Conservation (phyloP, 2,113 vertebrate genomes). For the Myotis yumanensis region DNA sequence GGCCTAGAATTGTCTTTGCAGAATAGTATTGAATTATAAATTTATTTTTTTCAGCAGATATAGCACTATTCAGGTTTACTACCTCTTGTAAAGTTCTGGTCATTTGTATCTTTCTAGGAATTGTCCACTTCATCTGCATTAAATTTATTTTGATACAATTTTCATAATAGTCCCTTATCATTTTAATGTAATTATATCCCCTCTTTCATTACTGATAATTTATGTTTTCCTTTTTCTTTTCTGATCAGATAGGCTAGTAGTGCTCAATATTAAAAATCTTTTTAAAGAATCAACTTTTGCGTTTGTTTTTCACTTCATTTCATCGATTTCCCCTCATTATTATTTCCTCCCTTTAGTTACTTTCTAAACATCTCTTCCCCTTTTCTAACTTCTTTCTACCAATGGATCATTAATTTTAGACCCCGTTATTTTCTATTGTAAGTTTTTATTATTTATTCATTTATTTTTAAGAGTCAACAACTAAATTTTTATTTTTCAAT, state of each 20-base stretch:
- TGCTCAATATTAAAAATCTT: background rate
- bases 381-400: background rate
- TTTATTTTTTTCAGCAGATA: background rate
- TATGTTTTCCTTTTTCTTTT: background rate
- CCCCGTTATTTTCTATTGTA: background rate
- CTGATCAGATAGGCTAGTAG: background rate
- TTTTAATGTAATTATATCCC: background rate
- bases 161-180: background rate
- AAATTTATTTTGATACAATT: background rate
- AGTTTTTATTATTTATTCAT: background rate
- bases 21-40: background rate
- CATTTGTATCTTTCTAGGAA: conserved; percentile 1
- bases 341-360: background rate
- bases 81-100: background rate
- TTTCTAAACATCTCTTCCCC: background rate
- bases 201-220: background rate
- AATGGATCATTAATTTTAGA: background rate
- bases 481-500: background rate
- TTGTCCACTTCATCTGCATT: background rate
- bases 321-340: background rate
- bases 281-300: background rate
- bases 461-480: background rate
- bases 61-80: background rate
- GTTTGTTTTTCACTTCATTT: background rate
- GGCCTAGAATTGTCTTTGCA: background rate